A percentile compares a stretch with the other conserved stretches of the same genome.
Conservation (phyloP, 2,113 vertebrate species). For the Lota lota region DNA sequence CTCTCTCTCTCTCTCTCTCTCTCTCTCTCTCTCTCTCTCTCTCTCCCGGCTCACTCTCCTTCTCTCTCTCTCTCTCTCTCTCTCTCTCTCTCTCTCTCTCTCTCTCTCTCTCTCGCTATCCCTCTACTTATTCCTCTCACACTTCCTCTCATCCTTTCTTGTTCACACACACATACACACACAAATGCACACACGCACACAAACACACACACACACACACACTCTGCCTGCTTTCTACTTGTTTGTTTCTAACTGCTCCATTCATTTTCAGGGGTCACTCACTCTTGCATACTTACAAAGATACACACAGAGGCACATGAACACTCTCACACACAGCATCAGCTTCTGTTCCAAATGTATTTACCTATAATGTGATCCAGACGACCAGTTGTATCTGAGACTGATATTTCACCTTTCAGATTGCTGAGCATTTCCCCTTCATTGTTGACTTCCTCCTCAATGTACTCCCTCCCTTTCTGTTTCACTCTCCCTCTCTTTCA, state of each 20-base stretch:
- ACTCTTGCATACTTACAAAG: slow-evolving; percentile 9
- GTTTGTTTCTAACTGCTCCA: slow-evolving; percentile 6
- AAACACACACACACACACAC: not conserved
- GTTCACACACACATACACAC: not conserved
- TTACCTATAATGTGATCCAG: slow-evolving; percentile 60
- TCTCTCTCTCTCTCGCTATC: slow-evolving; percentile 12
- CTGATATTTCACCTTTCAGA: slow-evolving; percentile 38
- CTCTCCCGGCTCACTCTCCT: slow-evolving; percentile 10
- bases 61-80: slow-evolving; percentile 16
- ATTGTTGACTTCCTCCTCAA: slow-evolving; percentile 52
- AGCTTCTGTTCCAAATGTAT: slow-evolving; percentile 29
- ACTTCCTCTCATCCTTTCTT: not conserved
- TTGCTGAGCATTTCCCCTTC: slow-evolving; percentile 54
- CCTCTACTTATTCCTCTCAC: not conserved
- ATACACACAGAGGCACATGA: not conserved
- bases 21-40: slow-evolving; percentile 9
- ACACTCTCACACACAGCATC: too few species aligned
- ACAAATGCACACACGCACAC: not conserved
- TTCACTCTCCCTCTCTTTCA: not conserved
- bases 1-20: not conserved
- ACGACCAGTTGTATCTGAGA: slow-evolving; percentile 32
- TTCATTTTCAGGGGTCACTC: not conserved
- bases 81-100: slow-evolving; percentile 2
- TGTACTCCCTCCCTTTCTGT: slow-evolving; percentile 11
- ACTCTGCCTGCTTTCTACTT: not conserved